Conservation (phyloP, 2,888 invertebrate species). For the Sinhomidia bicolor region DNA sequence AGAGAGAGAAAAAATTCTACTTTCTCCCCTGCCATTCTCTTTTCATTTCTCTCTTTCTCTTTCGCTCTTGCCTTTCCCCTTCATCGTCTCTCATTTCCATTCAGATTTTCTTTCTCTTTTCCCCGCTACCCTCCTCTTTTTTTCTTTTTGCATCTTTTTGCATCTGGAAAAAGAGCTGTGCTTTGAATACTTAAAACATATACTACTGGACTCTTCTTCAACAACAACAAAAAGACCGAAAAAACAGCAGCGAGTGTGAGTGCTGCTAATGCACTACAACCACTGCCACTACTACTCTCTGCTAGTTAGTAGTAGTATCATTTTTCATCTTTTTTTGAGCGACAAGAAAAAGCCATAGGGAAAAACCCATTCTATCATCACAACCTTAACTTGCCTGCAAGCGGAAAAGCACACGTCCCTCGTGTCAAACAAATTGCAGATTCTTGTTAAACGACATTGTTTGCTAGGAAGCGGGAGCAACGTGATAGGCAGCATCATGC, state of each 20-base stretch:
- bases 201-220: not conserved
- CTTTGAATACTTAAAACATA: not conserved
- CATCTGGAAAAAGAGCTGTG: too few species aligned
- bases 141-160: too few species aligned
- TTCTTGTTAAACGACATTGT: constrained; percentile 38
- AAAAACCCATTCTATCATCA: constrained; percentile 6
- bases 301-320: constrained; percentile 33
- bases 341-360: constrained; percentile 12
- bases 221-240: not conserved
- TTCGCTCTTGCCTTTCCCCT: not conserved
- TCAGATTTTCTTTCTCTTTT: constrained; percentile 28
- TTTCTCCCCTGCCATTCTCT: not conserved
- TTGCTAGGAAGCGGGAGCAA: constrained; percentile 24
- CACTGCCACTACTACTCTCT: not conserved
- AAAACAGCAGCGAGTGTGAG: too few species aligned
- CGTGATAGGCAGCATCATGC: constrained; percentile 60
- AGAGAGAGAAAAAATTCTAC: constrained; percentile 34
- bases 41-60: not conserved
- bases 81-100: not conserved
- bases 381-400: not conserved
- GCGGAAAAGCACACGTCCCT: constrained; percentile 47
- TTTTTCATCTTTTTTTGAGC: constrained; percentile 54
- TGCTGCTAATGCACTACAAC: too few species aligned
- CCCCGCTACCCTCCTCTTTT: not conserved
- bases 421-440: constrained; percentile 50